Evolutionary conservation across 53 echinoderm and acorn worm species (phyloP).

Genomic region (Hippasteria phrygiana): DNA sequence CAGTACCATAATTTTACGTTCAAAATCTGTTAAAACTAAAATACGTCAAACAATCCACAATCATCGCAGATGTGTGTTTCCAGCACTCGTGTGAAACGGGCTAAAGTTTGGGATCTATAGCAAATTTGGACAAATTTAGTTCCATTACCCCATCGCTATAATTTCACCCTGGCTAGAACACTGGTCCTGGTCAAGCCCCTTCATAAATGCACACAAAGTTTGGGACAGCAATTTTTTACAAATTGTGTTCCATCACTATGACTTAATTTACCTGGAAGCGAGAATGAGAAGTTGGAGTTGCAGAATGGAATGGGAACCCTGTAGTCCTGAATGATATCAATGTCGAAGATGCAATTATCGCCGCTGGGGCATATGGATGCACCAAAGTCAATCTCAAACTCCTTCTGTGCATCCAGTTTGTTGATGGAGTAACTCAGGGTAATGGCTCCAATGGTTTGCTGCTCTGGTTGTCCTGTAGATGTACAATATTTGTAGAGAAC

Average conservation of each 20-base stretch:
- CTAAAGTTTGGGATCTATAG: too few relatives aligned
- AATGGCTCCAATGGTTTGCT: neutral
- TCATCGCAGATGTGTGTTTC: too few relatives aligned
- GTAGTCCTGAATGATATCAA: constrained; percentile 20
- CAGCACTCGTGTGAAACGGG: too few relatives aligned
- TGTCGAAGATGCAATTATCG: constrained; percentile 36
- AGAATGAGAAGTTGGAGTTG: constrained; percentile 46
- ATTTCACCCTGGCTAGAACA: too few relatives aligned
- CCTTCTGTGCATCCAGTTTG: constrained; percentile 10
- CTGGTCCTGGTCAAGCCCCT: too few relatives aligned
- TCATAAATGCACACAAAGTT: too few relatives aligned
- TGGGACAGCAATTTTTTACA: too few relatives aligned
- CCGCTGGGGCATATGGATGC: constrained; percentile 4
- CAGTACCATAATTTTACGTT: too few relatives aligned
- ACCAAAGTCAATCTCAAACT: constrained; percentile 50
- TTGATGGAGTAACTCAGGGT: constrained; percentile 22
- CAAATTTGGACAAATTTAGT: too few relatives aligned
- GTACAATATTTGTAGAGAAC: constrained; percentile 5
- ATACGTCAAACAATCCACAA: too few relatives aligned
- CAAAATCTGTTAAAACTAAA: too few relatives aligned
- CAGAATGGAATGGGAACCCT: constrained; percentile 40
- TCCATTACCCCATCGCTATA: too few relatives aligned
- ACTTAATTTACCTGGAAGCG: constrained; percentile 42
- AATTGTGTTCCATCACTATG: neutral
- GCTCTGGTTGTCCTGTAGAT: constrained; percentile 12